Evolutionary conservation across 2,797 vertebrate genomes (phyloP).

Genomic region (Amblyopsis hoosieri): DNA sequence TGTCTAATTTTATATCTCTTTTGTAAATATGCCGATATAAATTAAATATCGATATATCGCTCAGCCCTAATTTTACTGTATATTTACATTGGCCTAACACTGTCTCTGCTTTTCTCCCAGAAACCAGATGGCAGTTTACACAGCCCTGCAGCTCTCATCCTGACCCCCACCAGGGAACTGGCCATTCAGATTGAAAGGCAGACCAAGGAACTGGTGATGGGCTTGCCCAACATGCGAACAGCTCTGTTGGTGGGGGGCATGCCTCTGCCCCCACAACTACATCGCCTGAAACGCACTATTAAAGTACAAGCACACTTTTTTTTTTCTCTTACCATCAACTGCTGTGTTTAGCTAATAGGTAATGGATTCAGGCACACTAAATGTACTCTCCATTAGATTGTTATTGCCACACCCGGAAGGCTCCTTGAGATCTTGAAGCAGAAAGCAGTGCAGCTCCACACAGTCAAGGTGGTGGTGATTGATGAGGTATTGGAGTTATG

Average conservation of each 20-base stretch:
- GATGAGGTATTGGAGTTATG: constrained; percentile 85
- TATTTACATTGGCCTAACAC: too few relatives aligned
- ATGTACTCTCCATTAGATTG: constrained; percentile 73
- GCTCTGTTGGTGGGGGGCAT: constrained; percentile 93
- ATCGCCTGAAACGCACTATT: constrained; percentile 88
- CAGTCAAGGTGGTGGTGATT: constrained; percentile 86
- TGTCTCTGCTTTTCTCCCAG: constrained; percentile 41
- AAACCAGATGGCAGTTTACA: constrained; percentile 26
- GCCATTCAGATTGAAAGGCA: constrained; percentile 96
- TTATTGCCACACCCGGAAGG: constrained; percentile 94
- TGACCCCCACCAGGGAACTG: constrained; percentile 94
- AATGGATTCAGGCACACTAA: too few relatives aligned
- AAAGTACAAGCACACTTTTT: constrained; percentile 77
- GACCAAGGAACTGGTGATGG: constrained; percentile 88
- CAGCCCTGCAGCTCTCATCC: constrained; percentile 81
- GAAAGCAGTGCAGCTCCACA: constrained; percentile 80
- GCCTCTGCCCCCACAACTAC: constrained; percentile 90
- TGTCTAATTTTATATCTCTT: too few relatives aligned
- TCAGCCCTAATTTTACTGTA: too few relatives aligned
- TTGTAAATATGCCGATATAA: too few relatives aligned
- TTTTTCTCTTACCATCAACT: not conserved
- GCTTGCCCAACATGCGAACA: constrained; percentile 90
- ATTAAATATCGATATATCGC: too few relatives aligned
- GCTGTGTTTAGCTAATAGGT: too few relatives aligned
- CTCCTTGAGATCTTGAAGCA: constrained; percentile 92